Evolutionary conservation across 1,140 invertebrate genomes (phyloP), one percentile per base, ranked within the genome.

Genomic region (Caenorhabditis remanei): DNA sequence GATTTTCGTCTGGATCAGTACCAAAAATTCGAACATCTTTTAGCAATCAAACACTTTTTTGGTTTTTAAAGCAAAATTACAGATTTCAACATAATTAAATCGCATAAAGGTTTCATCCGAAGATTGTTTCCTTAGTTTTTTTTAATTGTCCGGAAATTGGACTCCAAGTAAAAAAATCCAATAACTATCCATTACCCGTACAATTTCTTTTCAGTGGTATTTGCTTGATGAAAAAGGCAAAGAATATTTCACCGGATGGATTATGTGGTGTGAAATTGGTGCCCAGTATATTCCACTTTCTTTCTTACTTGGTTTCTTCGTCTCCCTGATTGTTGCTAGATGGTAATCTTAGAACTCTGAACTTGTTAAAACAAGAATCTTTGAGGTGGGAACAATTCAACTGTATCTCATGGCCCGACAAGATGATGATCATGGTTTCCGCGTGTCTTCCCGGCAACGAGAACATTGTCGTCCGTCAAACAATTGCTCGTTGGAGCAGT

Each of bases 181-280:
- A 53, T 13, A 16, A 53, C 16, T 53, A 53, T 14, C 3, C 3
- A 53, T 11, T 3, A 53, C 9, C 9, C 9, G 16, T 53, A 14
- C 61, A 79, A n/a, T 24, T 19, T 43, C 7, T 46, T 84, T 87
- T 88, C 63, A 92, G 92, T 92, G 91, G 92, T 92, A 91, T 67
- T 48, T 93, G 48, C 84, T 92, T 65, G 91, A 92, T 89, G 91
- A 92, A 61, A 90, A 91, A 61, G 91, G 92, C 79, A 92, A 92
- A 85, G 91, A 92, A 87, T 92, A 92, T 75, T 92, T 92, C 71
- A 92, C 92, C 9, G 92, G 92, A 67, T 92, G 92, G 91, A 93
- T 92, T 86, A 90, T 90, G 55, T 92, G 92, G 92, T 89, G 89
- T 53, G 89, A 90, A 71, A 90, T 90, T 24, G 91, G 92, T 43